Base-by-base conservation (phyloP, 2,113 vertebrate genomes). In the Haliaeetus leucogaster region DNA sequence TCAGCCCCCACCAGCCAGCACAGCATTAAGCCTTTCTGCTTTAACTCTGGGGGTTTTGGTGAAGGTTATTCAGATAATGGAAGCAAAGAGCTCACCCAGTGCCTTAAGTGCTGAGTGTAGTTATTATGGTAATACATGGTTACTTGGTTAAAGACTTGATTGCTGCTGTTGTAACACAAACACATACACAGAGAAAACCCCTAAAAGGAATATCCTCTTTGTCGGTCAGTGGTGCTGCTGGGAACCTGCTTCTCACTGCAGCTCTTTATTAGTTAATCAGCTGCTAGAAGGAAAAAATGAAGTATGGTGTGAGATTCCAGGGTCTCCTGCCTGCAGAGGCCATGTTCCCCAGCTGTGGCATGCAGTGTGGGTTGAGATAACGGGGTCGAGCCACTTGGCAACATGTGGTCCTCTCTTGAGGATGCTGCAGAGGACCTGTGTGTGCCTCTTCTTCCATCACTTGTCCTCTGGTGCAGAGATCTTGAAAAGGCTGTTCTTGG, bases 91-190 rank as follows among this genome's bases (percentile, higher is more conserved):
- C 85, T 92, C 45, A 12, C 55, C 68, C 80, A 38, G 65, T 0
- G 55, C 74, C 38, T 45, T 15, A 42, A 50, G 77, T 40, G 72
- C 86, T 6, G 23, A 30, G 65, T 14, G 67, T 15, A 36, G 89
- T 86, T 62, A 59, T 93, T 83, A 83, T 32, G 68, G 55, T 73
- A 95, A 90, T 42, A 25, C 29, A 7, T 16, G 23, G 8, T 79
- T 58, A 34, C 47, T 86, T 70, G 95, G 91, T 90, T 62, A 61
- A 90, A 82, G 83, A 30, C 61, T 88, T 38, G 73, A 83, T 88
- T 74, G 81, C 89, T 94, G 93, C 43, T 15, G 5, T 8, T 45
- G 40, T 30, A 78, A 83, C 34, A 55, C 71, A 95, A 95, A 93
- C 84, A 95, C 21, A 43, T 40, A 15, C 9, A 3, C 25, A 26